Conservation (phyloP, 1,140 invertebrate species). For the Eupristina koningsbergeri region DNA sequence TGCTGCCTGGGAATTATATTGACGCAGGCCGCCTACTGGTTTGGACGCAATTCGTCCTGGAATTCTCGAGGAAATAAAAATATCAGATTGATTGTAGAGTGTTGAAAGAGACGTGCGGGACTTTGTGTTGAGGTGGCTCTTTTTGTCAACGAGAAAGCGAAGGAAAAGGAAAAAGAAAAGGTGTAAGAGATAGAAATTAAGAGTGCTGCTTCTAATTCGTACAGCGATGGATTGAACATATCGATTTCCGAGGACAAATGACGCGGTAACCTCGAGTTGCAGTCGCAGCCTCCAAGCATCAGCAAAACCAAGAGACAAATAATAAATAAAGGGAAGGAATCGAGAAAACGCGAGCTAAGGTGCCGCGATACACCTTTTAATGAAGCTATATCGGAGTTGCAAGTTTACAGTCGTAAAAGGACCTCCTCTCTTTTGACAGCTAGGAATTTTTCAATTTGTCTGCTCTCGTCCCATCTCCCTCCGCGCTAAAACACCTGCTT, state of each 20-base stretch:
- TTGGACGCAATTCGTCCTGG: not conserved
- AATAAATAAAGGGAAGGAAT: slow-evolving; percentile 18
- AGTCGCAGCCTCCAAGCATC: not conserved
- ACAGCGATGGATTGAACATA: not conserved
- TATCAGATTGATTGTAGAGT: slow-evolving; percentile 7
- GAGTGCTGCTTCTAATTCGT: not conserved
- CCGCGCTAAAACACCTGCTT: slow-evolving; percentile 30
- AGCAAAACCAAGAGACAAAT: not conserved
- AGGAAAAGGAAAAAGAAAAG: too few relatives aligned
- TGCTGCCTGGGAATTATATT: slow-evolving; percentile 3
- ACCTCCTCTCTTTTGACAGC: slow-evolving; percentile 22
- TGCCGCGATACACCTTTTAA: slow-evolving; percentile 29
- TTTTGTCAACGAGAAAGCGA: not conserved
- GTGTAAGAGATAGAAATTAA: not conserved
- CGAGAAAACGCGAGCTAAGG: slow-evolving; percentile 4
- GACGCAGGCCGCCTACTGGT: not conserved
- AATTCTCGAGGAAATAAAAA: not conserved
- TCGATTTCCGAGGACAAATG: slow-evolving; percentile 1
- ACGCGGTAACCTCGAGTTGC: not conserved
- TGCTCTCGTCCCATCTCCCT: not conserved
- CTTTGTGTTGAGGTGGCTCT: not conserved
- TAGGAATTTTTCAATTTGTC: slow-evolving; percentile 43
- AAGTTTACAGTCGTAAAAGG: slow-evolving; percentile 39
- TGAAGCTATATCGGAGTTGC: slow-evolving; percentile 15
- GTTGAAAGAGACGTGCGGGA: not conserved